Percentiles rank a stretch among this genome's conserved stretches.
Conservation (phyloP, 2,888 invertebrate genomes). For the Lepidochitona cinerea region DNA sequence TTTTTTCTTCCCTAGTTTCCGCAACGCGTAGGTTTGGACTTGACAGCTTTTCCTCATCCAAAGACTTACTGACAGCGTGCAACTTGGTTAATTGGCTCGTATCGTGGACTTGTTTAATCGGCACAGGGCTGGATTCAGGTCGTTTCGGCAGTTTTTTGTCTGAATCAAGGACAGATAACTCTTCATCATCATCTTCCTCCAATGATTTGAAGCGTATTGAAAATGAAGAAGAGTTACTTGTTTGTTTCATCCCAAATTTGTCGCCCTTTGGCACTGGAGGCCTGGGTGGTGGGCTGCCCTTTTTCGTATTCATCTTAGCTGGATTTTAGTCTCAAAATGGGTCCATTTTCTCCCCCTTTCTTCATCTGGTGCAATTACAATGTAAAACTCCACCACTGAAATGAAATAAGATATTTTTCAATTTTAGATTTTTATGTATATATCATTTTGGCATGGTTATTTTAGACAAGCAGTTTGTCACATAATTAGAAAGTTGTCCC, state of each 20-base stretch:
- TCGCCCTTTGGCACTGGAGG: conserved; percentile 19
- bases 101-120: background rate
- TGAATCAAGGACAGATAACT: conserved; percentile 32
- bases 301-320: conserved; percentile 14
- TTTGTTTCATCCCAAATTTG: background rate
- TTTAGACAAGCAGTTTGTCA: no score
- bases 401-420: no score
- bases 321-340: no score
- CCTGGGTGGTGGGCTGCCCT: conserved; percentile 24
- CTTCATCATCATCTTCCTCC: conserved; percentile 55
- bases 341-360: no score
- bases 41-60: conserved; percentile 24
- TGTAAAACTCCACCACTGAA: no score
- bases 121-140: background rate
- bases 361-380: no score
- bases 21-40: background rate
- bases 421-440: no score
- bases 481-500: no score
- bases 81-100: background rate
- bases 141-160: background rate
- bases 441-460: no score
- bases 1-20: conserved; percentile 11
- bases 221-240: background rate
- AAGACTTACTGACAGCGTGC: conserved; percentile 3
- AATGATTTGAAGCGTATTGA: conserved; percentile 54